These are phyloP conservation scores for Colaptes auratus DNA, from an alignment of 2,113 vertebrate species.

Conservation along the genomic window DNA sequence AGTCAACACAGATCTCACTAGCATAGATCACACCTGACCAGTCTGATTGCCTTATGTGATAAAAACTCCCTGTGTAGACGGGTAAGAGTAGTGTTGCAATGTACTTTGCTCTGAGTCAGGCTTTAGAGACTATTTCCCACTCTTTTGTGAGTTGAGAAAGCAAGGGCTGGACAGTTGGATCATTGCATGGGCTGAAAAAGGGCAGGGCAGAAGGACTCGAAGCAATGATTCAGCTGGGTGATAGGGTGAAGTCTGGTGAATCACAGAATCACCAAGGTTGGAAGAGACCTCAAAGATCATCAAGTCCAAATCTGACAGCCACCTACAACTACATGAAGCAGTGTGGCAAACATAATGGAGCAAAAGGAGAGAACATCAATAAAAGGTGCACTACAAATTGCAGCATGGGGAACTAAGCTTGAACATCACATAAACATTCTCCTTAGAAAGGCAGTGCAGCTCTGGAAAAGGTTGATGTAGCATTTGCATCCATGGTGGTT, in stretches of 20 bases:
- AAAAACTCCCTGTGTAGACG: background rate
- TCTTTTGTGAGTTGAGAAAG: background rate
- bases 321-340: no score
- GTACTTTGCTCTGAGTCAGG: background rate
- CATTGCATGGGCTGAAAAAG: background rate
- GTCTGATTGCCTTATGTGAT: background rate
- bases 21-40: background rate
- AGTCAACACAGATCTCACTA: background rate
- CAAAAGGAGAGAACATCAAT: background rate
- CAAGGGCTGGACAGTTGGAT: background rate
- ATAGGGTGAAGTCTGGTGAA: background rate
- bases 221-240: background rate
- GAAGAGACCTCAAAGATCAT: no score
- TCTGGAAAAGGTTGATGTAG: background rate
- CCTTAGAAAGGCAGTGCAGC: background rate
- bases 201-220: conserved; percentile 25
- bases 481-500: background rate
- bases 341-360: background rate
- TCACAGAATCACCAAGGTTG: no score
- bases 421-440: background rate
- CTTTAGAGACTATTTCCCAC: background rate
- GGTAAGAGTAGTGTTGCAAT: background rate
- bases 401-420: background rate
- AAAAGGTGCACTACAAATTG: background rate
- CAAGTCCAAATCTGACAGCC: no score